Evolutionary conservation across 2,113 vertebrate species (phyloP).

Genomic region (Tretioscincus oriximinensis): DNA sequence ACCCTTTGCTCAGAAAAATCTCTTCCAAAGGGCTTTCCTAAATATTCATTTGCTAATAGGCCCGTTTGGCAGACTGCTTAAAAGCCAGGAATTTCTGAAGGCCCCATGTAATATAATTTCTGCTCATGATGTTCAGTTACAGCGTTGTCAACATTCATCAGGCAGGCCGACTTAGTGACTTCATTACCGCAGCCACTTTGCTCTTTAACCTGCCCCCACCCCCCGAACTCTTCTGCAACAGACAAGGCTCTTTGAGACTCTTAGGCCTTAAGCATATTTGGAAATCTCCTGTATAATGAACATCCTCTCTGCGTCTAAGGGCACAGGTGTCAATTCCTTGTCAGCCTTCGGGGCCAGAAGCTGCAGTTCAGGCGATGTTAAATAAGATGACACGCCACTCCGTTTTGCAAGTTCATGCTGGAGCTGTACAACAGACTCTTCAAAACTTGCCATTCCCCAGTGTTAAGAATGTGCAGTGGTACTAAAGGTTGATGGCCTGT

Average conservation of each 20-base stretch:
- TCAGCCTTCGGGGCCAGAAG: slow-evolving; percentile 61
- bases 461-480: slow-evolving; percentile 65
- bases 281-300: slow-evolving; percentile 29
- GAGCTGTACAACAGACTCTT: slow-evolving; percentile 66
- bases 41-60: neutral
- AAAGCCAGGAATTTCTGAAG: neutral
- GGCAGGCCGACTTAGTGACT: neutral
- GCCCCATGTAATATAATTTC: neutral
- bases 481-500: slow-evolving; percentile 66
- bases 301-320: slow-evolving; percentile 38
- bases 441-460: slow-evolving; percentile 24
- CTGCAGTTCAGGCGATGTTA: slow-evolving; percentile 46
- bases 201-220: neutral
- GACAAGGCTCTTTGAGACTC: neutral
- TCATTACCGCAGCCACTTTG: neutral
- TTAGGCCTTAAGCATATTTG: neutral
- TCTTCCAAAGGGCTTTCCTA: neutral
- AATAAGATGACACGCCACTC: slow-evolving; percentile 60
- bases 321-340: slow-evolving; percentile 63
- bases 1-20: neutral
- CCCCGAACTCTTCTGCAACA: neutral
- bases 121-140: neutral
- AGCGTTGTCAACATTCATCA: neutral
- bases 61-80: slow-evolving; percentile 19
- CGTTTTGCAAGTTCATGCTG: slow-evolving; percentile 60